phyloP scores from a whole-genome alignment of 92 coral and sea anemone species.

The Palythoa grandis region DNA sequence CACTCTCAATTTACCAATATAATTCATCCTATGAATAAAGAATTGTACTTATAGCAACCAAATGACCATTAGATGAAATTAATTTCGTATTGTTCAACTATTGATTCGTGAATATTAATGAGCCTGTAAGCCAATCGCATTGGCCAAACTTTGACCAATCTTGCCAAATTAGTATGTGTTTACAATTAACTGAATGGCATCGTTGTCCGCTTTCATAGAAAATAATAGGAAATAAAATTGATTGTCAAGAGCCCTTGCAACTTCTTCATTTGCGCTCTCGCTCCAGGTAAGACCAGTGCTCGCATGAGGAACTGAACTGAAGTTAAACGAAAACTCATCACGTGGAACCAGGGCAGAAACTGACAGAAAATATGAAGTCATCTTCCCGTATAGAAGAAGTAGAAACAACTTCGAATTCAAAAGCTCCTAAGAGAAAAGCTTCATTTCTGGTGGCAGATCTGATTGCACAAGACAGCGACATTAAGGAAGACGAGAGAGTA shows the following conservation, averaged over 20 bases:
- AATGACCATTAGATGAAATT: constrained; percentile 45
- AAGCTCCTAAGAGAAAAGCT: constrained; percentile 36
- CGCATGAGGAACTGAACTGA: constrained; percentile 16
- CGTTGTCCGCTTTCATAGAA: constrained; percentile 49
- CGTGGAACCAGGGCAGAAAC: constrained; percentile 6
- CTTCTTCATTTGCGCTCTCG: constrained; percentile 37
- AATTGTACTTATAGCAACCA: constrained; percentile 36
- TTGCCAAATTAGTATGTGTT: constrained; percentile 50
- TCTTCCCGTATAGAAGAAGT: constrained; percentile 12
- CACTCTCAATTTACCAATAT: constrained; percentile 30
- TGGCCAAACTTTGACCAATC: constrained; percentile 27
- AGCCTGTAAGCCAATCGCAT: constrained; percentile 25
- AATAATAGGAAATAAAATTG: constrained; percentile 52
- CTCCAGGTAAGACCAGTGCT: constrained; percentile 14
- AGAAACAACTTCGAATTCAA: background rate
- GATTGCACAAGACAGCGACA: constrained; percentile 21
- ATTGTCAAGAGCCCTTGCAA: constrained; percentile 45
- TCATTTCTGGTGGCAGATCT: constrained; percentile 40
- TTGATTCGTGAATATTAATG: constrained; percentile 36
- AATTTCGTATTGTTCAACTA: constrained; percentile 46
- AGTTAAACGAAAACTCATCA: background rate
- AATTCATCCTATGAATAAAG: background rate
- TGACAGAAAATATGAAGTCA: background rate
- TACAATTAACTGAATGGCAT: constrained; percentile 49
- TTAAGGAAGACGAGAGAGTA: background rate